Conservation (phyloP, 2,888 invertebrate genomes). For the Salticus scenicus region DNA sequence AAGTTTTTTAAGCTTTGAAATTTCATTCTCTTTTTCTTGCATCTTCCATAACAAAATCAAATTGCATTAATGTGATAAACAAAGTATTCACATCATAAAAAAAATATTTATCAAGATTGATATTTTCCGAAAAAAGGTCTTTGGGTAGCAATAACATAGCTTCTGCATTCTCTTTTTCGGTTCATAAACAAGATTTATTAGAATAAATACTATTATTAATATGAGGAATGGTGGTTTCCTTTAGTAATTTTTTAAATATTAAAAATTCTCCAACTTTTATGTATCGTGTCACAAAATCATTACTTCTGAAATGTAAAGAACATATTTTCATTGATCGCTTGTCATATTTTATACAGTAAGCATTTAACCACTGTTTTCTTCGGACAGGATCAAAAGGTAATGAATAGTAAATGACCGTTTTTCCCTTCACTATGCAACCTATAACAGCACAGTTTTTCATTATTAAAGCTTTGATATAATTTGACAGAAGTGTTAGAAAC, state of each 20-base stretch:
- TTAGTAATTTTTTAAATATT: not conserved
- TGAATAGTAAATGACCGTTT: not conserved
- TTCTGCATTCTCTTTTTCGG: slow-evolving; percentile 19
- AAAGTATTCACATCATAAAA: not conserved
- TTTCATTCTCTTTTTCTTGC: not conserved
- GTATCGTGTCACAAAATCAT: not conserved
- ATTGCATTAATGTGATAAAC: not conserved
- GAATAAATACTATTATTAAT: not conserved
- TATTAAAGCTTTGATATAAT: not conserved
- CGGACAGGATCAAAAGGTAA: not conserved
- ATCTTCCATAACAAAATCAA: not conserved
- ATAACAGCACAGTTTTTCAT: slow-evolving; percentile 10
- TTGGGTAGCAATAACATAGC: slow-evolving; percentile 4
- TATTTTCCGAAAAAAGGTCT: not conserved
- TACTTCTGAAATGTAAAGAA: slow-evolving; percentile 10
- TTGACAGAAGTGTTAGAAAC: not conserved
- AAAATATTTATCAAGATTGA: not conserved
- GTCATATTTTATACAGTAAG: not conserved
- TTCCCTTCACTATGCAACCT: not conserved
- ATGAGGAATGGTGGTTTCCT: not conserved
- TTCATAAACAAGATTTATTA: not conserved
- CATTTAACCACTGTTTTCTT: not conserved
- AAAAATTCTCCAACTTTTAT: too few relatives aligned
- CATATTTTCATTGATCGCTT: not conserved
- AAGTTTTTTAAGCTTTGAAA: not conserved